Evolutionary conservation across 1,140 invertebrate species (phyloP), one percentile per base, ranked within the genome.

Genomic region (Phenacoccus solenopsis): DNA sequence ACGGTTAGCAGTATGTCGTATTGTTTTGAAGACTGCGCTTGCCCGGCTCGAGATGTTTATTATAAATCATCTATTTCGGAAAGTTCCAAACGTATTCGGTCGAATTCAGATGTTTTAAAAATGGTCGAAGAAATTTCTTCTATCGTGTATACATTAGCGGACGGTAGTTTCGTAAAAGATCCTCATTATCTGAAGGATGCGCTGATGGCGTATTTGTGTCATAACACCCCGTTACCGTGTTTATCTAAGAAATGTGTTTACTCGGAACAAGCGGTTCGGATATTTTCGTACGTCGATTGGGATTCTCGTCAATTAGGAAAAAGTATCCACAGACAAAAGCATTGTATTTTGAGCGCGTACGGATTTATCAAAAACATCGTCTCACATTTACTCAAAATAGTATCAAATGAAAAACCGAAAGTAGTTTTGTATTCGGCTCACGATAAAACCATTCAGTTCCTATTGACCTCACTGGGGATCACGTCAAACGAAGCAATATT

Each of bases 391-490:
- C 81, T 92, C 0, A 82, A 84, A 72, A 89, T 89, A 78, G 87
- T 89, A 69, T 90, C 87, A 0, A 88, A 88, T 70, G 85, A 82
- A 72, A 87, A 87, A 74, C 89, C 89, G 0, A 89, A 88, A 75
- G 84, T 96, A 70, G 86, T 93, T 7, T 73, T 96, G 0, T 97
- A 94, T 77, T 95, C 93, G 0, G 93, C 91, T 0, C 94, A 97
- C 76, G 93, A 96, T 77, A 89, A 89, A 74, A 95, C 93, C 0
- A 74, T 96, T 22, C 89, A 93, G 74, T 90, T 91, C 74, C 78
- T 97, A 1, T 84, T 89, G 1, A 83, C 87, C 4, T 89, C 91
- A 0, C 76, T 97, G 22, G 91, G 91, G 0, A 78, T 49, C 38
- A 49, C 38, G 16, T 49, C 16, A 4, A 49, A 49, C 38, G 38